Percentiles rank a stretch among this genome's conserved stretches.
These are phyloP conservation scores for Pseudolycoriella hygida DNA, from an alignment of 2,888 invertebrate genomes.

Conservation along the genomic window DNA sequence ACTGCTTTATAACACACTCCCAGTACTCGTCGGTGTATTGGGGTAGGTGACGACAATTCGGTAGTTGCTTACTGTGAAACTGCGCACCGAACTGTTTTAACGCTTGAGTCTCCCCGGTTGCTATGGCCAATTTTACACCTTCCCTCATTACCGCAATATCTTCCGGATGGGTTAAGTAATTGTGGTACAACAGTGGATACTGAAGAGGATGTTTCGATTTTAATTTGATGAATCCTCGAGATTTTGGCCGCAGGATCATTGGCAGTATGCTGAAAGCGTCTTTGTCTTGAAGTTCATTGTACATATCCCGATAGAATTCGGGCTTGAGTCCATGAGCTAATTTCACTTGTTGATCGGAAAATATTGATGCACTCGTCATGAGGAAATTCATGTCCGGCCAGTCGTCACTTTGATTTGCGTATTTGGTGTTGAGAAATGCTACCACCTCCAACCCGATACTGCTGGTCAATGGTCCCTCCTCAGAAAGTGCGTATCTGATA, in stretches of 20 bases:
- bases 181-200: constrained; percentile 77
- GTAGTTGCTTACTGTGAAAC: constrained; percentile 53
- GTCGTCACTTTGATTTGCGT: constrained; percentile 68
- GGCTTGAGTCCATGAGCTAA: constrained; percentile 66
- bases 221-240: constrained; percentile 62
- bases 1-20: constrained; percentile 67
- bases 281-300: constrained; percentile 46
- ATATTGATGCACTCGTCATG: constrained; percentile 66
- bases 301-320: constrained; percentile 63
- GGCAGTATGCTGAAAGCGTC: constrained; percentile 73
- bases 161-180: constrained; percentile 74
- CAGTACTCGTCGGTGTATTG: constrained; percentile 70
- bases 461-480: constrained; percentile 72
- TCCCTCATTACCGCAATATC: constrained; percentile 70
- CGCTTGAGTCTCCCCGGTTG: constrained; percentile 59
- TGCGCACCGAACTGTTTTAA: constrained; percentile 64
- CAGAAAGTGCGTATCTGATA: constrained; percentile 61
- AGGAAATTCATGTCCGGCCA: constrained; percentile 89
- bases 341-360: constrained; percentile 61
- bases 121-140: constrained; percentile 71
- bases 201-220: constrained; percentile 49
- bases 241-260: constrained; percentile 79
- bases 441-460: constrained; percentile 75
- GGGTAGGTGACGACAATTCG: constrained; percentile 66
- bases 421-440: constrained; percentile 76